Base-by-base conservation (phyloP, 2,797 vertebrate genomes). In the Leptatherina wallacei region DNA sequence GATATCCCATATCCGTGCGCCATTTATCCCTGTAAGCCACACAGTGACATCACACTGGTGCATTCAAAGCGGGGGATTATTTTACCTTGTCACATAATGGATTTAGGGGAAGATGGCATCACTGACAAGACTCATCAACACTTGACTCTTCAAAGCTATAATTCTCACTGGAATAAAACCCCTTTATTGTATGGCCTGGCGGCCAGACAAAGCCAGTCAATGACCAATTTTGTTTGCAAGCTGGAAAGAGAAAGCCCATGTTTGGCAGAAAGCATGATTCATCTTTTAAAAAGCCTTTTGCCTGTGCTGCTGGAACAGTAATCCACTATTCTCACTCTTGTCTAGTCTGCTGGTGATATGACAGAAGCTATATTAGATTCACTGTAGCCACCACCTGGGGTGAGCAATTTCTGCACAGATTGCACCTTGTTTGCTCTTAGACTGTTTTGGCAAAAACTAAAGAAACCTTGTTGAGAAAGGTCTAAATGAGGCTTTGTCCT, bases 251-350 rank as follows among this genome's bases (percentile, higher is more conserved):
- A 80, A 75, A 59, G 77, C 61, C 72, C 18, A 78, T 77, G 72
- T 77, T 73, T 18, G 67, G 66, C 69, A 51, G 57, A 35, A 82
- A 58, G 61, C 40, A 58, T 83, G 80, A 91, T 85, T 88, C 80
- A 80, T 89, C 85, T 80, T 74, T 47, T 80, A 71, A 90, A 88
- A 82, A 69, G 80, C 56, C 71, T 79, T 83, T 80, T 65, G 32
- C 80, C 74, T 69, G 72, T 56, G 52, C 69, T 61, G 65, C 32
- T 77, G 75, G 72, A 76, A 75, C 74, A 82, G 77, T 78, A 85
- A 83, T 74, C 70, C 55, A 56, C 69, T 42, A 38, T 71, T 77
- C 58, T 76, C 40, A 57, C 44, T 49, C 59, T 71, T 69, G 76
- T 75, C 78, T 79, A 18, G 69, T 69, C 77, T 73, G 55, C 65